Percentiles rank a stretch among this genome's conserved stretches.
Evolutionary conservation across 1,140 invertebrate genomes (phyloP).

Genomic region (Phymorhynchus buccinoides): DNA sequence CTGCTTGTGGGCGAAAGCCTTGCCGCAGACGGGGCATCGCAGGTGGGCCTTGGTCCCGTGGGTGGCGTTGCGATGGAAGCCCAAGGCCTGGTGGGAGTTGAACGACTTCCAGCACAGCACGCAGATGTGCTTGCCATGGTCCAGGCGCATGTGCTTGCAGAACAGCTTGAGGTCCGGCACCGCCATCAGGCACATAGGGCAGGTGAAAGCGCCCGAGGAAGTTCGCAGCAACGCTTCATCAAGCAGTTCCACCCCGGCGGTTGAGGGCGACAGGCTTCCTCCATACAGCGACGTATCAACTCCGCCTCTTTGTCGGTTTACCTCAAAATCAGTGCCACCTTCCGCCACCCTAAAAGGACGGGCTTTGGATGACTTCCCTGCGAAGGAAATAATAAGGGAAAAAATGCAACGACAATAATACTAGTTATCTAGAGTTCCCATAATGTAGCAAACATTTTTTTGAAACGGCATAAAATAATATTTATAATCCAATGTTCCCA

Average conservation of each 20-base stretch:
- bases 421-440: not conserved
- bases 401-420: not conserved
- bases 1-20: conserved; percentile 20
- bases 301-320: not conserved
- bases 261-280: not conserved
- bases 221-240: not conserved
- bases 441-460: too few species aligned
- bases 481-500: too few species aligned
- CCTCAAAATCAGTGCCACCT: not conserved
- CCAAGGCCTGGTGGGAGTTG: not conserved
- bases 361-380: not conserved
- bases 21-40: not conserved
- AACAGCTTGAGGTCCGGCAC: not conserved
- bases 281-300: not conserved
- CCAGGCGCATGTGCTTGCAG: conserved; percentile 6
- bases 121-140: not conserved
- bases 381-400: not conserved
- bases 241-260: not conserved
- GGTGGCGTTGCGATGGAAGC: conserved; percentile 12
- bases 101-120: conserved; percentile 1
- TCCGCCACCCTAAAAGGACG: not conserved
- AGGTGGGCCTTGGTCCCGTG: not conserved
- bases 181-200: not conserved
- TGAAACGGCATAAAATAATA: too few species aligned
- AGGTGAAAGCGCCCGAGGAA: not conserved